phyloP scores from a whole-genome alignment of 2,888 invertebrate genomes.

The Apamea monoglypha region DNA sequence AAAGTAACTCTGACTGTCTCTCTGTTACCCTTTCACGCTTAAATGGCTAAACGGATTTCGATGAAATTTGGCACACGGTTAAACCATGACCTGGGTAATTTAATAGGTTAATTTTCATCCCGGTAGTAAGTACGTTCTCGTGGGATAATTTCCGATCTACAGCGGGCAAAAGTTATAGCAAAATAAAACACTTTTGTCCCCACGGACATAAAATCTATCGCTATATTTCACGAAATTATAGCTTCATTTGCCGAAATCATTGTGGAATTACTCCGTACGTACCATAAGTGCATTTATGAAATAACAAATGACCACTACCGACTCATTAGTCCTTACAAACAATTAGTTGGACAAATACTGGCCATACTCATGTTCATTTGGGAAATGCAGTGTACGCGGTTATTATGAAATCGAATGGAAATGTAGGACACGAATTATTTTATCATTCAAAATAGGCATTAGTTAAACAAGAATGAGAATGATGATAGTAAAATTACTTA shows the following conservation, averaged over 20 bases:
- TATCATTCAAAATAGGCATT: not conserved
- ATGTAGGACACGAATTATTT: not conserved
- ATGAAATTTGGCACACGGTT: not conserved
- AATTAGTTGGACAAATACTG: conserved; percentile 65
- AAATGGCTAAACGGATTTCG: not conserved
- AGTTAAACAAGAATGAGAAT: not conserved
- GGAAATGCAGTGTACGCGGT: conserved; percentile 63
- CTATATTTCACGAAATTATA: conserved; percentile 21
- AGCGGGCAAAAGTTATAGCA: not conserved
- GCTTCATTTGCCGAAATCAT: conserved; percentile 37
- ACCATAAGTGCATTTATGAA: conserved; percentile 47
- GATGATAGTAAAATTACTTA: not conserved
- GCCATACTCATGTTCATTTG: conserved; percentile 69
- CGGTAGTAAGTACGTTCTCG: not conserved
- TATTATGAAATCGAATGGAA: conserved; percentile 14
- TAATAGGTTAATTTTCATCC: not conserved
- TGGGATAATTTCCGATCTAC: not conserved
- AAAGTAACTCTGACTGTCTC: too few species aligned
- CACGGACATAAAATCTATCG: not conserved
- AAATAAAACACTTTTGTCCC: not conserved
- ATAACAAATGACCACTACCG: conserved; percentile 69
- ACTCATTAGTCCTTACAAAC: conserved; percentile 71
- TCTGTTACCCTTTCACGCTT: too few species aligned
- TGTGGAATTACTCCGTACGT: conserved; percentile 40
- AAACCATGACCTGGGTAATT: not conserved